Conservation (phyloP, 2,113 vertebrate species). For the Ivindomyrus marchei region DNA sequence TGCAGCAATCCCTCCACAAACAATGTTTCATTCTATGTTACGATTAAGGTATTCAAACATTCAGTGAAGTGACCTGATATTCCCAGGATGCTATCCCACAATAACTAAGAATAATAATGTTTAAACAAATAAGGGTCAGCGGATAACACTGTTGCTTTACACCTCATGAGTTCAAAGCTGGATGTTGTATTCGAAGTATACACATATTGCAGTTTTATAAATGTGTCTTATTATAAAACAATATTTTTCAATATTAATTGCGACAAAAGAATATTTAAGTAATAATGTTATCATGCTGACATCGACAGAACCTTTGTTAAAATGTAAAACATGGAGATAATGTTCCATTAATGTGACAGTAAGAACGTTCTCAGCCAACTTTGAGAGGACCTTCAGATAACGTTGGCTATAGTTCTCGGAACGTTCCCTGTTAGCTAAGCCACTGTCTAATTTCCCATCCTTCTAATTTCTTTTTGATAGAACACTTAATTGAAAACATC, state of each 20-base stretch:
- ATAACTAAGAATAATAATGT: not conserved
- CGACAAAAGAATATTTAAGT: not conserved
- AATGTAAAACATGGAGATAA: no score
- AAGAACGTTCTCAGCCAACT: not conserved
- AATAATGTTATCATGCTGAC: not conserved
- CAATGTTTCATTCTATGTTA: not conserved
- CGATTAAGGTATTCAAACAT: not conserved
- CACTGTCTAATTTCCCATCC: not conserved
- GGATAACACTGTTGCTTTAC: not conserved
- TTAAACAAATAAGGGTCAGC: not conserved
- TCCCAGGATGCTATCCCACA: not conserved
- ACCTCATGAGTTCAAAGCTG: not conserved
- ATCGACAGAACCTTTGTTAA: not conserved
- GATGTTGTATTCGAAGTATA: not conserved
- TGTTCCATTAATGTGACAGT: not conserved
- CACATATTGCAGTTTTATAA: not conserved
- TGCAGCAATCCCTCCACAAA: not conserved
- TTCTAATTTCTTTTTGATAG: not conserved
- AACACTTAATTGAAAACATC: not conserved
- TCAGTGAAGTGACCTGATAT: not conserved
- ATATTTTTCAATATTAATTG: not conserved
- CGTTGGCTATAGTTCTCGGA: not conserved
- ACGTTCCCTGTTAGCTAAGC: not conserved
- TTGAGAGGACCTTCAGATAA: not conserved
- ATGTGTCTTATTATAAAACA: not conserved